Base-by-base conservation (phyloP, 2,797 vertebrate genomes). In the Prunella strophiata region DNA sequence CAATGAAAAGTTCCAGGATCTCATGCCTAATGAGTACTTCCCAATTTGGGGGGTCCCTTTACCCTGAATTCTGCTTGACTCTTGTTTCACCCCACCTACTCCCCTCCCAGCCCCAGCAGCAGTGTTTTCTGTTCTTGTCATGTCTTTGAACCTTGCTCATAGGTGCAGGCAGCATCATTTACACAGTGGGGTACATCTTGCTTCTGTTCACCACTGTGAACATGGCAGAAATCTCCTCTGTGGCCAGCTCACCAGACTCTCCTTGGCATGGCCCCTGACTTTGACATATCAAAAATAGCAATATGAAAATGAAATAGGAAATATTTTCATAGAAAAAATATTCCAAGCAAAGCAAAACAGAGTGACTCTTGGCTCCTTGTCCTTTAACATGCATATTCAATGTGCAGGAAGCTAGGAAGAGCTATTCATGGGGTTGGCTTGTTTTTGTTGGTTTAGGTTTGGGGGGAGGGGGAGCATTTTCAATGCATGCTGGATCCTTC, bases 331-430 rank as follows among this genome's bases (percentile, higher is more conserved):
- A 72, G 71, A 81, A 86, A 91, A 97, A 93, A 63, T 94, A 96
- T 97, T 91, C 97, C 91, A 93, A 97, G 96, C 95, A 93, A 97
- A 97, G 94, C 96, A 96, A 97, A 97, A 75, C 85, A 66, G 72
- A 95, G 84, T 1, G 3, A 61, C 85, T 91, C 95, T 79, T 87
- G 88, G 93, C 91, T 96, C 91, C 88, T 94, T 68, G 75, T 88
- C 63, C 83, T 73, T 96, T 96, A 96, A 95, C 91, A 96, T 91
- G 93, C 93, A 97, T 96, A 94, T 95, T 96, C 95, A 95, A 89
- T 74, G 78, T 32, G 94, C 95, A 97, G 96, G 96, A 95, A 94
- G 96, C 92, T 95, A 89, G 97, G 96, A 97, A 96, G 93, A 92
- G 75, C 71, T 84, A 89, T 95, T 95, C 91, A 92, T 48, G 88